phyloP scores from a whole-genome alignment of 2,113 vertebrate genomes.

The Dicentrarchus labrax region DNA sequence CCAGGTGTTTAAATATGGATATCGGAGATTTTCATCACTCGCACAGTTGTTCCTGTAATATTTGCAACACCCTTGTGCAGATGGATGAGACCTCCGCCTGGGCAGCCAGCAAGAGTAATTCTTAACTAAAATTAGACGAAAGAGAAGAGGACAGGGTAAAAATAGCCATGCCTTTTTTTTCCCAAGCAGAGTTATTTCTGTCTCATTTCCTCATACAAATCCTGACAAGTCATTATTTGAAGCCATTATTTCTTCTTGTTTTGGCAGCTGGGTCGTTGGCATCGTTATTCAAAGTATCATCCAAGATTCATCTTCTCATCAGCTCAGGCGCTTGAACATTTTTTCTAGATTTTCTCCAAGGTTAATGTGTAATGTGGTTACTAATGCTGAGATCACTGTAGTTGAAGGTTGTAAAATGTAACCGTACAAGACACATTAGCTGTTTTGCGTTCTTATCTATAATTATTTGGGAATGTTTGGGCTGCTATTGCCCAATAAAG shows the following conservation, averaged over 20 bases:
- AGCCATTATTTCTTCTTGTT: constrained; percentile 67
- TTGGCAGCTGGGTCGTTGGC: constrained; percentile 61
- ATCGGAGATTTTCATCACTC: constrained; percentile 11
- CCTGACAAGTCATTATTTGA: constrained; percentile 74
- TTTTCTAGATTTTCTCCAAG: background rate
- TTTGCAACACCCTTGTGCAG: constrained; percentile 31
- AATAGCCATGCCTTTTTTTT: constrained; percentile 60
- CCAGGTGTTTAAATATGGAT: constrained; percentile 22
- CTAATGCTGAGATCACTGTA: constrained; percentile 3
- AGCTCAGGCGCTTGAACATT: constrained; percentile 29
- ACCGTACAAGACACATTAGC: no score
- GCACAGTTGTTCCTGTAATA: constrained; percentile 19
- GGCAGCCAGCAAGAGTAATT: constrained; percentile 55
- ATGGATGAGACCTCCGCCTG: constrained; percentile 44
- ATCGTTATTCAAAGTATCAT: constrained; percentile 54
- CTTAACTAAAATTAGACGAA: constrained; percentile 74
- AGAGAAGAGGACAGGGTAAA: constrained; percentile 63
- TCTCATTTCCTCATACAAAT: constrained; percentile 63
- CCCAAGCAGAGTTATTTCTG: constrained; percentile 64
- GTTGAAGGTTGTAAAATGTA: background rate
- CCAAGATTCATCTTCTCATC: constrained; percentile 55
- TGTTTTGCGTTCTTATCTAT: background rate
- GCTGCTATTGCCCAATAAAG: background rate
- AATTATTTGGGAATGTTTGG: no score
- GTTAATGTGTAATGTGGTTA: background rate